A percentile compares a stretch with the other conserved stretches of the same genome.
phyloP scores from a whole-genome alignment of 2,888 invertebrate genomes.

The Eilema depressum region DNA sequence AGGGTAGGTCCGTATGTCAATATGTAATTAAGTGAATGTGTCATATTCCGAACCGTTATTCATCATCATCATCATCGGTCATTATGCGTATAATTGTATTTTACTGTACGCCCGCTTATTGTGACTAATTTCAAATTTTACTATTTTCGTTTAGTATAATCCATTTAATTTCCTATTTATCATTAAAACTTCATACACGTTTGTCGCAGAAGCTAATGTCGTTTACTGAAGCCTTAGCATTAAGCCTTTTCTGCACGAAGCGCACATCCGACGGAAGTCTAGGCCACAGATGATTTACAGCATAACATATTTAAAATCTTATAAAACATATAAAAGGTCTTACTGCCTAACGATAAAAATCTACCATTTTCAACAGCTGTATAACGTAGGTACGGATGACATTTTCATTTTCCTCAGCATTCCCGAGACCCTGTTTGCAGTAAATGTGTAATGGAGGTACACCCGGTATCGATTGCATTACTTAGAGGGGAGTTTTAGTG shows the following conservation, averaged over 20 bases:
- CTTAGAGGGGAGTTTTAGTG: constrained; percentile 68
- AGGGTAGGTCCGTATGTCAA: too few species aligned
- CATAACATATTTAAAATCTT: neutral
- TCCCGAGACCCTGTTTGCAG: constrained; percentile 65
- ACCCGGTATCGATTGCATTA: constrained; percentile 75
- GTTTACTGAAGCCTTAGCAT: neutral
- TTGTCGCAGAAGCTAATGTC: too few species aligned
- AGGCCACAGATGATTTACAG: neutral
- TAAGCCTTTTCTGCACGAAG: neutral
- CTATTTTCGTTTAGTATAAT: neutral
- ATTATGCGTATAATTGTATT: too few species aligned
- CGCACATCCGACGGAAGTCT: neutral
- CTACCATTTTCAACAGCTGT: constrained; percentile 45
- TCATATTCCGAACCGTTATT: too few species aligned
- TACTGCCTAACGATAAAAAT: constrained; percentile 46
- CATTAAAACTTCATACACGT: too few species aligned
- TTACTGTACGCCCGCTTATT: too few species aligned
- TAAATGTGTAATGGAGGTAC: constrained; percentile 79
- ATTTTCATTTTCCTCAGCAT: constrained; percentile 66
- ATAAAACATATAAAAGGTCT: neutral
- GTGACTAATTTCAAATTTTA: neutral
- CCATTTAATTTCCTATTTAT: too few species aligned
- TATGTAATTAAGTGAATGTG: too few species aligned
- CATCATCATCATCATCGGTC: too few species aligned
- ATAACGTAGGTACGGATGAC: constrained; percentile 50